Evolutionary conservation across 2,888 invertebrate species (phyloP), one percentile per base, ranked within the genome.

Genomic region (Noctua janthina): DNA sequence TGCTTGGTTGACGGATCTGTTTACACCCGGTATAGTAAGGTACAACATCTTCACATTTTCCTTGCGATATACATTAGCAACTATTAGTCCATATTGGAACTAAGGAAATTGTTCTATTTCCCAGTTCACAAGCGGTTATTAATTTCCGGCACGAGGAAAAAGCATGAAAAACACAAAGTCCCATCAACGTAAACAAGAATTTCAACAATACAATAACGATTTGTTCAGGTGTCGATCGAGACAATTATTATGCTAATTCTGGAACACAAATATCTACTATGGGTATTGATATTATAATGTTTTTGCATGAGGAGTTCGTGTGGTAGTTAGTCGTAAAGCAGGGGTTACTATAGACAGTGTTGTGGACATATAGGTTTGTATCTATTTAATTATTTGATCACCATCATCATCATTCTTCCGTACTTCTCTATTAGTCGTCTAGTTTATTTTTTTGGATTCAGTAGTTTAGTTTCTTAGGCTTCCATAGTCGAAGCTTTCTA

Each of bases 171-270:
- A 66, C 59, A 76, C 51, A 64, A 29, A 69, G 46, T 66, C 3
- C 13, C 29, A 49, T 54, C 29, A 39, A 29, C 67, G 66, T 56
- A 51, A 39, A 67, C 54, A 78, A 49, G 29, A 64, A 51, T 43
- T 69, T 71, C 8, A 43, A 73, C 54, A 59, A 64, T 43, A 64
- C 59, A 73, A 29, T 43, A 59, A n/a, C 43, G 54, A 83, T 85
- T 87, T 89, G 76, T 87, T 75, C 89, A 88, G 81, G 72, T 88
- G 87, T 73, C 51, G 15, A 7, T 76, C 1, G n/a, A 70, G 23
- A 78, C 76, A 64, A 80, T 82, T 71, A 71, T 78, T 83, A 89
- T 89, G 88, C 23, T 87, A 88, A 89, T 88, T 82, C 5, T 29
- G 35, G 39, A 43, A 59, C 3, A 70, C 68, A 76, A 86, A 86